Evolutionary conservation across 2,888 invertebrate genomes (phyloP).

Genomic region (Disparrhopalites patrizii): DNA sequence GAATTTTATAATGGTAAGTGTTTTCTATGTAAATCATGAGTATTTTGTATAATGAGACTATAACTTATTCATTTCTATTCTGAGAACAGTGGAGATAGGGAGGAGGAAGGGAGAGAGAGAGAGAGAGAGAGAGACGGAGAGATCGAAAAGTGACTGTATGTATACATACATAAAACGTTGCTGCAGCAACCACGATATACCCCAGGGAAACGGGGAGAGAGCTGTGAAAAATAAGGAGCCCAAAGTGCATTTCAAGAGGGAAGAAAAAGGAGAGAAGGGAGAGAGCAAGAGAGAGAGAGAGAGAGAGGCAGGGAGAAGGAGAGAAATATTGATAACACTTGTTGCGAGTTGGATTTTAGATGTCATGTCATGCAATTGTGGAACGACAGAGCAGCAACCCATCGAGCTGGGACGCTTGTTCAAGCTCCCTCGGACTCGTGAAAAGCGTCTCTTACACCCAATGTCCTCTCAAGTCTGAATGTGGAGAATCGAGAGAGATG

Average conservation of each 20-base stretch:
- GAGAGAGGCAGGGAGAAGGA: not conserved
- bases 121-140: constrained; percentile 2
- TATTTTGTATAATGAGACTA: constrained; percentile 9
- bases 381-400: not conserved
- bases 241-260: too few species aligned
- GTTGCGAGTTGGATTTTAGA: constrained; percentile 6
- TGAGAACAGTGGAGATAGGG: not conserved
- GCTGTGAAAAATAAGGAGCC: too few species aligned
- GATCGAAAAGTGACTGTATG: too few species aligned
- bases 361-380: constrained; percentile 8
- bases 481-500: too few species aligned
- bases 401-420: too few species aligned
- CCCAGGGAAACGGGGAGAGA: too few species aligned
- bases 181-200: too few species aligned
- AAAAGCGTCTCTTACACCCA: too few species aligned
- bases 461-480: too few species aligned
- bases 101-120: not conserved
- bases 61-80: constrained; percentile 7
- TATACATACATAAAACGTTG: too few species aligned
- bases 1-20: constrained; percentile 7
- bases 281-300: not conserved
- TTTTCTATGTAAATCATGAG: constrained; percentile 8
- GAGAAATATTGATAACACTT: constrained; percentile 10
- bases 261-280: not conserved
- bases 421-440: too few species aligned